A percentile compares a stretch with the other conserved stretches of the same genome.
These are phyloP conservation scores for Brassicogethes aeneus DNA, from an alignment of 2,888 invertebrate species.

Conservation along the genomic window DNA sequence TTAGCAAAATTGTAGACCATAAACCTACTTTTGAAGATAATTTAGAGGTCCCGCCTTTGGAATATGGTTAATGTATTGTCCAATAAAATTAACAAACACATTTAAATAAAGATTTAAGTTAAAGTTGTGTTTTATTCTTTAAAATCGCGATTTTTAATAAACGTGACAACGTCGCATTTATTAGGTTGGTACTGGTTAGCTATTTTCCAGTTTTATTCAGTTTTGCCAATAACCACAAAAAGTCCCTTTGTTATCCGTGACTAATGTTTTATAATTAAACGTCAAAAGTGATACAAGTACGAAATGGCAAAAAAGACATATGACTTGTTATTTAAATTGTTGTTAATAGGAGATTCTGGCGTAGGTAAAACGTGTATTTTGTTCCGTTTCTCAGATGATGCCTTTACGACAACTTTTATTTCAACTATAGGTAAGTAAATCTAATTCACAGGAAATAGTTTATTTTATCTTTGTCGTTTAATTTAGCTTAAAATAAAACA, in stretches of 20 bases:
- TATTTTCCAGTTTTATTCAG: too few species aligned
- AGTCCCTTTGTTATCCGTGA: too few species aligned
- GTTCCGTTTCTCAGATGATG: slow-evolving; percentile 91
- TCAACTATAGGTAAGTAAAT: slow-evolving; percentile 83
- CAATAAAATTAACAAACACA: too few species aligned
- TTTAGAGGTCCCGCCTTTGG: slow-evolving; percentile 57
- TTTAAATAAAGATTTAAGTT: too few species aligned
- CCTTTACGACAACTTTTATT: slow-evolving; percentile 91
- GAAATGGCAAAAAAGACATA: slow-evolving; percentile 84
- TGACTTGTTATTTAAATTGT: slow-evolving; percentile 85
- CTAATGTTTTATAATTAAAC: slow-evolving; percentile 2
- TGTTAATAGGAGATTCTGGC: slow-evolving; percentile 88
- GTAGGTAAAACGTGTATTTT: slow-evolving; percentile 93
- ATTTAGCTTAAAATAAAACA: background rate
- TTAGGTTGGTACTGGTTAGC: too few species aligned
- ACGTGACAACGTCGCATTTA: too few species aligned
- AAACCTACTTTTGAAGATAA: slow-evolving; percentile 47
- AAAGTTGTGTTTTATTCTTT: too few species aligned
- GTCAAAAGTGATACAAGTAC: background rate
- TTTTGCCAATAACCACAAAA: too few species aligned
- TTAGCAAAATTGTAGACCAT: slow-evolving; percentile 47
- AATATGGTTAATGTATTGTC: slow-evolving; percentile 34
- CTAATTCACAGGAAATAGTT: slow-evolving; percentile 6
- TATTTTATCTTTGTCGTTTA: background rate
- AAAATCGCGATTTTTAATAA: too few species aligned